Evolutionary conservation across 1,140 invertebrate species (phyloP).

Genomic region (Trachymyrmex cornetzi): DNA sequence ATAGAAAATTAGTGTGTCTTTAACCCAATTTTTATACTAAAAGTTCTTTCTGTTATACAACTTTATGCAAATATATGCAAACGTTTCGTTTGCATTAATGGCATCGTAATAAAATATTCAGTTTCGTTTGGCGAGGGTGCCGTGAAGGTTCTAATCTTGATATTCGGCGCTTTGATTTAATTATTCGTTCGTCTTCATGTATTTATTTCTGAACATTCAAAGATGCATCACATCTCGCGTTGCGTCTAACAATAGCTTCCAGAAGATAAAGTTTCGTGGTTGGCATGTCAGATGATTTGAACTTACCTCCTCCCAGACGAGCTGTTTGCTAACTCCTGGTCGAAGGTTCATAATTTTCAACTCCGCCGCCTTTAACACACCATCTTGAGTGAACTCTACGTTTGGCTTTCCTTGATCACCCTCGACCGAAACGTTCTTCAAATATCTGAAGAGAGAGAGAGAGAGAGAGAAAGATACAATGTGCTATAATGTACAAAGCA

Average conservation of each 20-base stretch:
- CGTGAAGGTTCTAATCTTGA: not conserved
- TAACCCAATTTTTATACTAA: not conserved
- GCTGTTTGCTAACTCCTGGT: constrained; percentile 91
- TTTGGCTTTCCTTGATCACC: constrained; percentile 92
- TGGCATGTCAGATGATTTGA: constrained; percentile 42
- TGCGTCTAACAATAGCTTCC: constrained; percentile 29
- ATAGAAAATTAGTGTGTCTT: not conserved
- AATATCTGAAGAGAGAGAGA: constrained; percentile 88
- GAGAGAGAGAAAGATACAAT: not conserved
- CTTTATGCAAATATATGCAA: constrained; percentile 33
- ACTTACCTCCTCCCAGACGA: constrained; percentile 96
- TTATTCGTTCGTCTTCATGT: constrained; percentile 20
- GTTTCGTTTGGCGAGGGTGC: not conserved
- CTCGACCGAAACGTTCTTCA: constrained; percentile 92
- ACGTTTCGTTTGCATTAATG: constrained; percentile 22
- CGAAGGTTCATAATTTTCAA: constrained; percentile 97
- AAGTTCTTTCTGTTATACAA: constrained; percentile 32
- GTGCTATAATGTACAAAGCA: not conserved
- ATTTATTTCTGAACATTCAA: constrained; percentile 35
- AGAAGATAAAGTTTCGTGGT: constrained; percentile 22
- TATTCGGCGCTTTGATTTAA: constrained; percentile 3
- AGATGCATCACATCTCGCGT: not conserved
- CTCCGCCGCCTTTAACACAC: constrained; percentile 94
- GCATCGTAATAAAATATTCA: not conserved
- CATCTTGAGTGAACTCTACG: constrained; percentile 95